These are phyloP conservation scores for Ashinkailepas kermadecensis DNA, from an alignment of 2,888 invertebrate species.

Conservation along the genomic window DNA sequence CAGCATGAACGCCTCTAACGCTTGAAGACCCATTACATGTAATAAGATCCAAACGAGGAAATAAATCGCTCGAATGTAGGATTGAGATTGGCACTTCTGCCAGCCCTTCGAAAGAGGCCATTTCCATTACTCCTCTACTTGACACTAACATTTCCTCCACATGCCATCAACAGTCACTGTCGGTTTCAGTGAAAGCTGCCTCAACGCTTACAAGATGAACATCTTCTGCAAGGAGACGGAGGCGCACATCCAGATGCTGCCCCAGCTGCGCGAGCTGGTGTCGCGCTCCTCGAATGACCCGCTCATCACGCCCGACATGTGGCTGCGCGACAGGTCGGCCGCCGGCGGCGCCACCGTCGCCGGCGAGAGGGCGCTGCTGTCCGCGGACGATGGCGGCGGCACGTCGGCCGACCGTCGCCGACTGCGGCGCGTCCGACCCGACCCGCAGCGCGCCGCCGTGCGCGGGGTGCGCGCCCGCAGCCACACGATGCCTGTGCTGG, in stretches of 20 bases:
- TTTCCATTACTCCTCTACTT: no score
- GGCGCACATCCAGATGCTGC: conserved; percentile 75
- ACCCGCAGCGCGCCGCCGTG: neutral
- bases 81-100: no score
- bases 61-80: no score
- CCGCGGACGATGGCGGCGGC: neutral
- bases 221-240: conserved; percentile 90
- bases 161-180: no score
- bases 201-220: conserved; percentile 95
- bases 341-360: conserved; percentile 14
- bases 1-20: no score
- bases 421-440: neutral
- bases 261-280: conserved; percentile 52
- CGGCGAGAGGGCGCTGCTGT: neutral
- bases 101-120: no score
- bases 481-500: conserved; percentile 9
- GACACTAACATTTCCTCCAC: no score
- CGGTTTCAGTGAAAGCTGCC: conserved; percentile 68
- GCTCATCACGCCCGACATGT: conserved; percentile 81
- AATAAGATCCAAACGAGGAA: no score
- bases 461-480: conserved; percentile 6
- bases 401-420: neutral
- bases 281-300: conserved; percentile 35
- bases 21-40: no score
- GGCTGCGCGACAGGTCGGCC: conserved; percentile 66